Percentiles rank a stretch among this genome's conserved stretches.
Evolutionary conservation across 2,888 invertebrate genomes (phyloP).

Genomic region (Merodon equestris): DNA sequence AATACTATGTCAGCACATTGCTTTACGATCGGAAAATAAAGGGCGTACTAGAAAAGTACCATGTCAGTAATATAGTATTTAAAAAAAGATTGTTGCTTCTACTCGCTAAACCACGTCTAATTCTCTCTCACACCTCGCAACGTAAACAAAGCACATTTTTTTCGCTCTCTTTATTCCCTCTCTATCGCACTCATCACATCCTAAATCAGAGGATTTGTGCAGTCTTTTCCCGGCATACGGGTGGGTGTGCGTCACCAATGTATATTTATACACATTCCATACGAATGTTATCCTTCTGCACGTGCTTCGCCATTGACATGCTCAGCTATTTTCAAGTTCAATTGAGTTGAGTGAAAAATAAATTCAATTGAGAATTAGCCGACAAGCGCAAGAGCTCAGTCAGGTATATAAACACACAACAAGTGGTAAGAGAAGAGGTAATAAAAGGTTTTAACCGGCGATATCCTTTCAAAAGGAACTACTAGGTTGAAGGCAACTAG

Average conservation of each 20-base stretch:
- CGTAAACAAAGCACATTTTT: constrained; percentile 1
- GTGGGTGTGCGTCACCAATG: not conserved
- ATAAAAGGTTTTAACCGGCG: constrained; percentile 64
- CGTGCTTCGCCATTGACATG: constrained; percentile 42
- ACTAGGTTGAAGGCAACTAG: not conserved
- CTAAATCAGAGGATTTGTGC: constrained; percentile 24
- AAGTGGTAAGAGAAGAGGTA: constrained; percentile 34
- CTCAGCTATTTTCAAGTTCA: constrained; percentile 52
- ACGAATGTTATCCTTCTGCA: constrained; percentile 37
- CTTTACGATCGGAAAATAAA: not conserved
- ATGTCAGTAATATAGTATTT: not conserved
- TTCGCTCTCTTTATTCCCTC: constrained; percentile 1
- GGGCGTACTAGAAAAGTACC: not conserved
- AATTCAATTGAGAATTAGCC: constrained; percentile 49
- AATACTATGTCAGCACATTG: too few relatives aligned
- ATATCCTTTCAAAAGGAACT: constrained; percentile 32
- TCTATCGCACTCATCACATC: constrained; percentile 15
- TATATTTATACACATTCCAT: constrained; percentile 15
- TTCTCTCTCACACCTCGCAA: constrained; percentile 3
- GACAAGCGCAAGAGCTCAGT: constrained; percentile 36
- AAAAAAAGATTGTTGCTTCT: not conserved
- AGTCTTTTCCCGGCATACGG: not conserved
- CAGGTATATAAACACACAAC: constrained; percentile 17
- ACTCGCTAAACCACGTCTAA: not conserved
- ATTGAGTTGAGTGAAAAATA: constrained; percentile 54